Percentiles rank a stretch among this genome's conserved stretches.
These are phyloP conservation scores for Lipotes vexillifer DNA, from an alignment of 2,113 vertebrate genomes.

Conservation along the genomic window DNA sequence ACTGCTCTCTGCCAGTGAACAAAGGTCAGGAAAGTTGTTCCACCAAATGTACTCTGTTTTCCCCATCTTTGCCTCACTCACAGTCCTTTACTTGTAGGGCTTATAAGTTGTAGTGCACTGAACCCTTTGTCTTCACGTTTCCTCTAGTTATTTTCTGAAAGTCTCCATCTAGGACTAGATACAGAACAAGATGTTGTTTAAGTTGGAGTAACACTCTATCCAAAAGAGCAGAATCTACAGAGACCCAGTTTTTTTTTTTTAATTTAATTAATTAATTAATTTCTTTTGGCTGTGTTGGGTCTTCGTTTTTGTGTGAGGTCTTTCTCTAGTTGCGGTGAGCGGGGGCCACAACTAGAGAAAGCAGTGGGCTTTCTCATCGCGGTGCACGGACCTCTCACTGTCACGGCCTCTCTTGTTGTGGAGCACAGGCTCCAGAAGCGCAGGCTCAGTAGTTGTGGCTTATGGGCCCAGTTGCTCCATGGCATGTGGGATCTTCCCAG, in stretches of 20 bases:
- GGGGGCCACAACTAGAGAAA: no score
- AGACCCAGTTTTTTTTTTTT: neutral
- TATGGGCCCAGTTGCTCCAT: no score
- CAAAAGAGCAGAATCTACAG: neutral
- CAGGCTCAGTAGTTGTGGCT: no score
- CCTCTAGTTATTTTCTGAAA: neutral
- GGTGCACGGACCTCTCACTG: no score
- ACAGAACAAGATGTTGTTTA: neutral
- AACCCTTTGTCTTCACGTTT: neutral
- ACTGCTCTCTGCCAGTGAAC: neutral
- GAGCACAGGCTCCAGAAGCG: no score
- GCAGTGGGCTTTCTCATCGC: rapidly evolving
- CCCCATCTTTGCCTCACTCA: neutral
- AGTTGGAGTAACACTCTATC: neutral
- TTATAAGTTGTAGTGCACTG: neutral
- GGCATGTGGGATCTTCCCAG: no score
- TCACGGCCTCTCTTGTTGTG: no score
- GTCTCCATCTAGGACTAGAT: neutral
- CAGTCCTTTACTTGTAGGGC: neutral
- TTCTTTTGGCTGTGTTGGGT: no score
- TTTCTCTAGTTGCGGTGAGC: no score
- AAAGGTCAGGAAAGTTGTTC: neutral
- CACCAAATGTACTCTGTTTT: neutral
- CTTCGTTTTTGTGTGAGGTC: no score
- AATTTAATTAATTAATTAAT: no score